A percentile compares a stretch with the other conserved stretches of the same genome.
These are phyloP conservation scores for Sphenodon punctatus DNA, from an alignment of 2,797 vertebrate species.

Conservation along the genomic window DNA sequence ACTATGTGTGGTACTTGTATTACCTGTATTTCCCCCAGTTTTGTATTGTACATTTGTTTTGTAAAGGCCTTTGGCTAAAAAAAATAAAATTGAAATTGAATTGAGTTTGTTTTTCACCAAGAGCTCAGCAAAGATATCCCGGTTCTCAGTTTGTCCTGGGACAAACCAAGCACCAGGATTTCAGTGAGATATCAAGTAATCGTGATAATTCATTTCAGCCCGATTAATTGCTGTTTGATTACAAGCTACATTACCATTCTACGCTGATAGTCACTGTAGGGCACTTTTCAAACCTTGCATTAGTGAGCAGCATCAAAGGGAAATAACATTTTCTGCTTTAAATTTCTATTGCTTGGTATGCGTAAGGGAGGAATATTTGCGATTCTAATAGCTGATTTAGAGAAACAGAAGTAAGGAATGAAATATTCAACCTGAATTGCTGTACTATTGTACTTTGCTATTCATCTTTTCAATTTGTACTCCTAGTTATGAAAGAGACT, in stretches of 20 bases:
- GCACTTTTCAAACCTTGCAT: not conserved
- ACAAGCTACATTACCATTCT: conserved; percentile 1
- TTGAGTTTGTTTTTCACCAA: no score
- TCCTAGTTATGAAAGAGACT: not conserved
- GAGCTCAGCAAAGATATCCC: no score
- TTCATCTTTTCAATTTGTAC: not conserved
- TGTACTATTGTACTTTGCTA: not conserved
- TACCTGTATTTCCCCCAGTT: no score
- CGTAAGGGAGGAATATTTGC: conserved; percentile 3
- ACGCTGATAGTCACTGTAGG: not conserved
- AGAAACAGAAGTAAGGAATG: conserved; percentile 9
- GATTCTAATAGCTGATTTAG: not conserved
- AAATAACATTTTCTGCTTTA: conserved; percentile 26
- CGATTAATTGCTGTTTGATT: conserved; percentile 17
- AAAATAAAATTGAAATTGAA: no score
- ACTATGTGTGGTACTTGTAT: no score
- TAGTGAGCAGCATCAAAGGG: conserved; percentile 18
- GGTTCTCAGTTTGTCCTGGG: no score
- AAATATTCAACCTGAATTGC: conserved; percentile 13
- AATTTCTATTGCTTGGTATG: not conserved
- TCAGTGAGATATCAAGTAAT: no score
- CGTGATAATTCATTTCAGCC: no score
- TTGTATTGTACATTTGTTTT: no score
- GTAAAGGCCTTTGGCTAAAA: no score
- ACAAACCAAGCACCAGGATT: no score